Percentiles rank a stretch among this genome's conserved stretches.
Conservation (phyloP, 1,140 invertebrate species). For the Hyles euphorbiae region DNA sequence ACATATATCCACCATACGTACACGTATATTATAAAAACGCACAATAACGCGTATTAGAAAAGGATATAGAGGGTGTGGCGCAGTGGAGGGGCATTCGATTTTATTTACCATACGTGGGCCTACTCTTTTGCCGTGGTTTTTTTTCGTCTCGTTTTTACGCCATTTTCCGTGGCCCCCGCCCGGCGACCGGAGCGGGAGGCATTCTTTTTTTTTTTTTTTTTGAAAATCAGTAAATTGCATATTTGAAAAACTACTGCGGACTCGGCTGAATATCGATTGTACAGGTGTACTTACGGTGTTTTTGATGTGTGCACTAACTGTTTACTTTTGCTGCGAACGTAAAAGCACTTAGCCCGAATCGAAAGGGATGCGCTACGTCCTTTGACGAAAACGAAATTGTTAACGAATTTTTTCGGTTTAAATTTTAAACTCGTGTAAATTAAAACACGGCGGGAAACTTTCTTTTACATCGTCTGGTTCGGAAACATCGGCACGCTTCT, state of each 20-base stretch:
- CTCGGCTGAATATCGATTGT: slow-evolving; percentile 43
- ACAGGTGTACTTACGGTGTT: slow-evolving; percentile 26
- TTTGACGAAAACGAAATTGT: slow-evolving; percentile 2
- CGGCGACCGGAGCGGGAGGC: slow-evolving; percentile 34
- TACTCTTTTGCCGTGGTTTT: slow-evolving; percentile 53
- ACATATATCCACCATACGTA: too few relatives aligned
- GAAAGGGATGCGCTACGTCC: background rate
- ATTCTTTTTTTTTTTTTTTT: slow-evolving; percentile 58
- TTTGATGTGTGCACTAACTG: slow-evolving; percentile 15
- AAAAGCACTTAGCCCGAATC: slow-evolving; percentile 2
- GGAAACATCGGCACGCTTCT: too few relatives aligned
- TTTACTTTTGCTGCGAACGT: slow-evolving; percentile 13
- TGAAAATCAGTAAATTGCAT: slow-evolving; percentile 73
- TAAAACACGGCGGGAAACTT: too few relatives aligned
- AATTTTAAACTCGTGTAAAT: too few relatives aligned
- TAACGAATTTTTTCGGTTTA: background rate
- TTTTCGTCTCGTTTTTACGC: slow-evolving; percentile 55
- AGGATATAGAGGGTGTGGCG: background rate
- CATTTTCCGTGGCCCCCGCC: slow-evolving; percentile 55
- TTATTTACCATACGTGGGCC: slow-evolving; percentile 61
- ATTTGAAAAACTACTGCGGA: slow-evolving; percentile 68
- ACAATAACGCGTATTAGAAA: too few relatives aligned
- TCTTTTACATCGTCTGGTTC: too few relatives aligned
- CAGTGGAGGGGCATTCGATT: slow-evolving; percentile 29
- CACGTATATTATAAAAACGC: too few relatives aligned